These are phyloP conservation scores for Barypeithes pellucidus DNA, from an alignment of 2,888 invertebrate genomes.

Conservation along the genomic window DNA sequence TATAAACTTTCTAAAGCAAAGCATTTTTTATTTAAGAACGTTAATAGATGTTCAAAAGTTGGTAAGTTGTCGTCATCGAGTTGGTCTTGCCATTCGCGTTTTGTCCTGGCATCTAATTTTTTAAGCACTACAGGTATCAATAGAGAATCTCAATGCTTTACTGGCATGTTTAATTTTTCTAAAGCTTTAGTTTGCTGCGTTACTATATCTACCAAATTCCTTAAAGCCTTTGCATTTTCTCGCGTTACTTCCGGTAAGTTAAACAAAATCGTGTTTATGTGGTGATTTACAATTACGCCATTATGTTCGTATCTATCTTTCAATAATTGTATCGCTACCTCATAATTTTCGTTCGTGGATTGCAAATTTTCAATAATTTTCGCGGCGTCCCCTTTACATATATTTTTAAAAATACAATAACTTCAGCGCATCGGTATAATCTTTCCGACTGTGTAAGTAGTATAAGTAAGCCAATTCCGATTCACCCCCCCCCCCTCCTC, in stretches of 20 bases:
- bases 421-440: neutral
- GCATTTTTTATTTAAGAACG: slow-evolving; percentile 49
- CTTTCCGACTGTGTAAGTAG: neutral
- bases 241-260: slow-evolving; percentile 35
- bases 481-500: no score
- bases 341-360: slow-evolving; percentile 11
- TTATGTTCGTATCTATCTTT: slow-evolving; percentile 41
- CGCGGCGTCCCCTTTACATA: slow-evolving; percentile 1
- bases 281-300: slow-evolving; percentile 37
- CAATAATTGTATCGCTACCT: slow-evolving; percentile 33
- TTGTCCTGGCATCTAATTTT: slow-evolving; percentile 46
- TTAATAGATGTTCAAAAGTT: slow-evolving; percentile 29
- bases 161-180: slow-evolving; percentile 46
- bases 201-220: slow-evolving; percentile 47
- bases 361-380: slow-evolving; percentile 21
- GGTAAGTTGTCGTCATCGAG: slow-evolving; percentile 32
- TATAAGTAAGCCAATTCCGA: no score
- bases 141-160: slow-evolving; percentile 49
- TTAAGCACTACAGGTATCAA: slow-evolving; percentile 44
- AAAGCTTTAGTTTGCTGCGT: slow-evolving; percentile 40
- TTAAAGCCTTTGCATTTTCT: slow-evolving; percentile 19
- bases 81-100: slow-evolving; percentile 47
- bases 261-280: slow-evolving; percentile 41
- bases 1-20: slow-evolving; percentile 32
- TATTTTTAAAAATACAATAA: slow-evolving; percentile 2